Base-by-base conservation (phyloP, 2,888 invertebrate genomes). In the Plusia festucae region DNA sequence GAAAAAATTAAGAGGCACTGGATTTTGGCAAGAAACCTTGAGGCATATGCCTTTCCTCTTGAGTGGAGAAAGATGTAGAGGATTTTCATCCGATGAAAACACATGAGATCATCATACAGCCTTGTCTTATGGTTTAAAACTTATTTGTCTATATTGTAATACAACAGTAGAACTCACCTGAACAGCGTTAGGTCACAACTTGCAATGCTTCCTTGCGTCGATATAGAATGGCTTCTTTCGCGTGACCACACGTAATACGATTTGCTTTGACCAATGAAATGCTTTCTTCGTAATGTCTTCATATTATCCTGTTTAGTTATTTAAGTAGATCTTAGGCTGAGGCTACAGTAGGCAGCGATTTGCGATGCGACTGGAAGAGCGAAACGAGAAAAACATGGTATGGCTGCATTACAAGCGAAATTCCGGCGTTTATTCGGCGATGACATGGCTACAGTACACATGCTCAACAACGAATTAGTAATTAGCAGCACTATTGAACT, bases 91-190 rank as follows among this genome's bases (percentile, higher is more conserved):
- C n/a, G n/a, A n/a, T n/a, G n/a, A n/a, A n/a, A n/a, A n/a, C n/a
- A n/a, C n/a, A n/a, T n/a, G n/a, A 34, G 2, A 34, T 13, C 2
- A 34, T 3, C 13, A 6, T n/a, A 9, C 18, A 20, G n/a, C 40
- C 40, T 40, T 46, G 18, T 18, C 13, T 16, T 11, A 11, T 11
- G 7, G 2, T 16, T n/a, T 8, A 18, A 18, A 18, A 15, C 34
- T 15, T 34, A 40, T 49, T 49, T 46, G 2, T 2, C 46, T 20
- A 2, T 9, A 20, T 49, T 4, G 18, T 49, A 11, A 18, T 11
- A 1, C 20, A n/a, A n/a, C 2, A 11, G 46, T 32, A 70, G 53
- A 59, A 86, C 86, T 86, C 70, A 86, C 87, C 86, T 62, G 79
- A 18, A 24, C 68, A 63, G 69, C 64, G 73, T 66, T 73, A 70